These are phyloP conservation scores for Heliconius melpomene DNA, from an alignment of 1,140 invertebrate species.

Conservation along the genomic window DNA sequence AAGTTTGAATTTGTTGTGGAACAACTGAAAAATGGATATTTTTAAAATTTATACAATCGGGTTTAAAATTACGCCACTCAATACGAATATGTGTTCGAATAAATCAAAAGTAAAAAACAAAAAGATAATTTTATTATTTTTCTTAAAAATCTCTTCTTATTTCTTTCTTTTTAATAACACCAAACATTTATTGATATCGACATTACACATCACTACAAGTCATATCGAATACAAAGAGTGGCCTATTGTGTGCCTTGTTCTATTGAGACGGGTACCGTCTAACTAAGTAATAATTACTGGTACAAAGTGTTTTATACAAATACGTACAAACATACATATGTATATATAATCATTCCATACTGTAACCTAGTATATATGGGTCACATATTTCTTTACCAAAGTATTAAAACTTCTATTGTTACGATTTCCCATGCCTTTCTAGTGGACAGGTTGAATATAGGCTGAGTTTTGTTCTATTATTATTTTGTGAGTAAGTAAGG, in stretches of 20 bases:
- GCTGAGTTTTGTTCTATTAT: not conserved
- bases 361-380: constrained; percentile 12
- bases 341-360: not conserved
- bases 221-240: constrained; percentile 35
- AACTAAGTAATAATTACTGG: constrained; percentile 39
- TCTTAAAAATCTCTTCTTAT: no score
- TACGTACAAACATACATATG: not conserved
- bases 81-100: no score
- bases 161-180: no score
- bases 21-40: no score
- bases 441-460: not conserved
- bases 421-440: not conserved
- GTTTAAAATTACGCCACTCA: no score
- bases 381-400: constrained; percentile 20
- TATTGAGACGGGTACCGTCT: constrained; percentile 33
- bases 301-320: constrained; percentile 15
- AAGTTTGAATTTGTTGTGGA: no score
- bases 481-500: not conserved
- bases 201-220: no score
- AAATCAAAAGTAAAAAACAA: no score
- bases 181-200: no score
- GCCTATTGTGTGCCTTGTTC: constrained; percentile 36
- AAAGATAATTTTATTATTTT: no score
- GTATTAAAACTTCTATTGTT: constrained; percentile 19
- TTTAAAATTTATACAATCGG: no score